Evolutionary conservation across 2,113 vertebrate species (phyloP), one percentile per base, ranked within the genome.

Genomic region (Haemorhous mexicanus): DNA sequence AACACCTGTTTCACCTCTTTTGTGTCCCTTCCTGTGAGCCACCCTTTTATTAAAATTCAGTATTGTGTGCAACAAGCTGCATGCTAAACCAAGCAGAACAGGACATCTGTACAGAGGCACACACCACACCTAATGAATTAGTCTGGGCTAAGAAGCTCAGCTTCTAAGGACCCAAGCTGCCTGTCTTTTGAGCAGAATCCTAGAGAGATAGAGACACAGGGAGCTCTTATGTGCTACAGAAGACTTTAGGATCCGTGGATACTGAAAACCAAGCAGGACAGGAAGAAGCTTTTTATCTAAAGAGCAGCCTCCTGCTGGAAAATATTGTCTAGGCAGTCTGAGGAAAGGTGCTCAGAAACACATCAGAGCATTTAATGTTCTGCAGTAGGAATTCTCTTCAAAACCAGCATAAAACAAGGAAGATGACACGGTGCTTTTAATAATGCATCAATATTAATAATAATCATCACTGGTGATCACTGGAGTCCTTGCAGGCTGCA

Each of bases 41-140:
- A 90, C 15, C 24, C 46, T 94, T 93, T 94, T 63, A 88, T 91
- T 81, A 96, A 92, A 94, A 94, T 81, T 80, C 37, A 39, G 32
- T 44, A 43, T 35, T 84, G 50, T 58, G 83, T 62, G 24, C 56
- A 82, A 80, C 55, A 66, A 93, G 47, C 46, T 39, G 70, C 87
- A 96, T 15, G 8, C n/a, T 62, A 91, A 85, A 62, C 84, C 80
- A 74, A 91, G 89, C 76, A 77, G 86, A 96, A 94, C 56, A 91
- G 63, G 87, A 84, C 55, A 81, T 88, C 76, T 92, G 87, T 82
- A 89, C 79, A 62, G 84, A 89, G 81, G 88, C 69, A 75, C 74
- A 84, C 46, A 69, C 68, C 58, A 68, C 62, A 70, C 41, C 59
- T 90, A 88, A 94, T 95, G 90, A 93, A 82, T 95, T 84, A 88